A percentile compares a stretch with the other conserved stretches of the same genome.
phyloP scores from a whole-genome alignment of 2,888 invertebrate genomes.

The Oligia fasciuncula region DNA sequence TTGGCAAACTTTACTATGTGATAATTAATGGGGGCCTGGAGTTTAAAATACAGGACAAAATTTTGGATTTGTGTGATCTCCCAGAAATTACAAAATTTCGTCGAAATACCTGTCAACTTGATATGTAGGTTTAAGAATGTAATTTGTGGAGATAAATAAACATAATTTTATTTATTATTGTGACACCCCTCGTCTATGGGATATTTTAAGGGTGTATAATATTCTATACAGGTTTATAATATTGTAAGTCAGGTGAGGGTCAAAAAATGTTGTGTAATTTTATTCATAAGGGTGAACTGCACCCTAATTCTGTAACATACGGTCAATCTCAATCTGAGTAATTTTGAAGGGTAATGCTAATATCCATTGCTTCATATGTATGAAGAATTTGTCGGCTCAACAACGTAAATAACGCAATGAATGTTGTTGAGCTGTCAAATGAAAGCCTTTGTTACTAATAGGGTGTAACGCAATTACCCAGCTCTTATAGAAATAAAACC shows the following conservation, averaged over 20 bases:
- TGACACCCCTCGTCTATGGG: conserved; percentile 34
- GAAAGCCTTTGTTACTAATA: no score
- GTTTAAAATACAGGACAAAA: no score
- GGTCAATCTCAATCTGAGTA: background rate
- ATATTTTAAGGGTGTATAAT: conserved; percentile 16
- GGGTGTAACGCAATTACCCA: no score
- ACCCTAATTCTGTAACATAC: background rate
- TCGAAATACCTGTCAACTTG: no score
- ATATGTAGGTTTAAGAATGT: no score
- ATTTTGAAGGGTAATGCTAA: background rate
- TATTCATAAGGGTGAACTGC: background rate
- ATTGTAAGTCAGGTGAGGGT: conserved; percentile 20
- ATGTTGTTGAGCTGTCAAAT: background rate
- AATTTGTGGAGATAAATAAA: no score
- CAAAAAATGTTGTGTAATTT: background rate
- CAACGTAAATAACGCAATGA: background rate
- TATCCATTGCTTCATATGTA: no score
- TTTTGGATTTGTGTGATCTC: no score
- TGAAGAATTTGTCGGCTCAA: background rate
- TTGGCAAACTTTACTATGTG: no score
- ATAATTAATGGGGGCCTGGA: no score
- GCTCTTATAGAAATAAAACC: no score
- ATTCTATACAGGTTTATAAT: conserved; percentile 19
- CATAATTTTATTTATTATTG: background rate
- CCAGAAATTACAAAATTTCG: no score